A percentile compares a stretch with the other conserved stretches of the same genome.
Evolutionary conservation across 2,113 vertebrate genomes (phyloP).

Genomic region (Delphinus delphis): DNA sequence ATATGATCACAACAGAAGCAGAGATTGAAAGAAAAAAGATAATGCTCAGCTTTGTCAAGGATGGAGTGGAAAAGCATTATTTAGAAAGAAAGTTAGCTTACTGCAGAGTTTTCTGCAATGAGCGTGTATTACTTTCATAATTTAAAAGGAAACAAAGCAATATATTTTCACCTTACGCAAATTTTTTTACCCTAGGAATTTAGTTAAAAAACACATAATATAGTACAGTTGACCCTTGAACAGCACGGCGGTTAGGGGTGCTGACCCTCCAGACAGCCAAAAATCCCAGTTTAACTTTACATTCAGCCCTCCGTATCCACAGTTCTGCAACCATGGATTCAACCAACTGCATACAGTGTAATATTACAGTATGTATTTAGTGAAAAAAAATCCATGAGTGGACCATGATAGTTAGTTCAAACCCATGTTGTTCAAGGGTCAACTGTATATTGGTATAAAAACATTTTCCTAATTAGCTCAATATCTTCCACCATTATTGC

Average conservation of each 20-base stretch:
- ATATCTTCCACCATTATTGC: neutral
- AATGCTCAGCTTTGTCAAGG: neutral
- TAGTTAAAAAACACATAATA: neutral
- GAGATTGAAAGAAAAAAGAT: neutral
- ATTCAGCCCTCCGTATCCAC: neutral
- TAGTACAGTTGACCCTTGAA: neutral
- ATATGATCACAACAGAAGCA: neutral
- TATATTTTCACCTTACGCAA: neutral
- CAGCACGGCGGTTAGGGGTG: neutral
- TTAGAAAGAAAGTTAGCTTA: neutral
- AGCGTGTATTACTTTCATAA: neutral
- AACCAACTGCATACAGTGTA: neutral
- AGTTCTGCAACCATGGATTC: neutral
- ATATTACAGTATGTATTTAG: neutral
- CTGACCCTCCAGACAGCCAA: neutral
- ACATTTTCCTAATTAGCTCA: neutral
- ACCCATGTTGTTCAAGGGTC: neutral
- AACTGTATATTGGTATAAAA: neutral
- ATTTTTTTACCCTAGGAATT: neutral
- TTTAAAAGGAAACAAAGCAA: conserved; percentile 24
- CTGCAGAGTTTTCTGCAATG: neutral
- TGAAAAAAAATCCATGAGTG: neutral
- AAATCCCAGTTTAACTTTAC: neutral
- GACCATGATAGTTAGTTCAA: neutral
- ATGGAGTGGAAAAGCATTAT: neutral